Percentiles rank a stretch among this genome's conserved stretches.
Evolutionary conservation across 2,113 vertebrate species (phyloP).

Genomic region (Microcebus jonahi): DNA sequence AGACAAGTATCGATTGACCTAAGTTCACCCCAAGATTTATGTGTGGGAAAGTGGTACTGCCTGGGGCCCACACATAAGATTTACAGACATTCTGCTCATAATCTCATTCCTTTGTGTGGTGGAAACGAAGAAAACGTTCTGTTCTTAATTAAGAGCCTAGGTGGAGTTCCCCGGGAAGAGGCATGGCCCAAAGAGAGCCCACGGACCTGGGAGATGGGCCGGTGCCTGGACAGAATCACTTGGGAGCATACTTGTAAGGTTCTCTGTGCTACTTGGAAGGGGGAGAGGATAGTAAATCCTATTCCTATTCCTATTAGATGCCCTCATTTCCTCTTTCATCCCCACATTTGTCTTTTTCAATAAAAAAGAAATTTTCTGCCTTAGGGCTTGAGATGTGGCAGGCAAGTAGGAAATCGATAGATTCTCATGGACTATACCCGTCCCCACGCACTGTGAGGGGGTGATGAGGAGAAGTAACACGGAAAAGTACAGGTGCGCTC

Average conservation of each 20-base stretch:
- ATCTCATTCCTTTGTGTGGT: not conserved
- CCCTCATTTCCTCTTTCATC: not conserved
- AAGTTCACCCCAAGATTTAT: not conserved
- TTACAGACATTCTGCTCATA: not conserved
- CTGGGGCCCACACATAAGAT: not conserved
- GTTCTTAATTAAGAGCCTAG: not conserved
- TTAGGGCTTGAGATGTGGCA: not conserved
- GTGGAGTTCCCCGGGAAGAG: not conserved
- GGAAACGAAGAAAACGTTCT: constrained; percentile 52
- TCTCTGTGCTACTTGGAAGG: not conserved
- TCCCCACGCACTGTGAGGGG: fast-evolving
- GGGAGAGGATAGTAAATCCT: not conserved
- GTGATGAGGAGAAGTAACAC: not conserved
- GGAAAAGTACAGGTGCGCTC: not conserved
- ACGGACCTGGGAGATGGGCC: not conserved
- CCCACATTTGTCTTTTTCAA: not conserved
- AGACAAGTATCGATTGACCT: not conserved
- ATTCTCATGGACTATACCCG: not conserved
- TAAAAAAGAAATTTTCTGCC: not conserved
- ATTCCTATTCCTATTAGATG: not conserved
- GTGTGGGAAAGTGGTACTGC: not conserved
- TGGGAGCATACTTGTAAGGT: not conserved
- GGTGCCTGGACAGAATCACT: not conserved
- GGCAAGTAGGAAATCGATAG: not conserved
- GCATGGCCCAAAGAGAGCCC: not conserved